Evolutionary conservation across 2,797 vertebrate genomes (phyloP), one percentile per base, ranked within the genome.

Genomic region (Schizopygopsis pylzovi): DNA sequence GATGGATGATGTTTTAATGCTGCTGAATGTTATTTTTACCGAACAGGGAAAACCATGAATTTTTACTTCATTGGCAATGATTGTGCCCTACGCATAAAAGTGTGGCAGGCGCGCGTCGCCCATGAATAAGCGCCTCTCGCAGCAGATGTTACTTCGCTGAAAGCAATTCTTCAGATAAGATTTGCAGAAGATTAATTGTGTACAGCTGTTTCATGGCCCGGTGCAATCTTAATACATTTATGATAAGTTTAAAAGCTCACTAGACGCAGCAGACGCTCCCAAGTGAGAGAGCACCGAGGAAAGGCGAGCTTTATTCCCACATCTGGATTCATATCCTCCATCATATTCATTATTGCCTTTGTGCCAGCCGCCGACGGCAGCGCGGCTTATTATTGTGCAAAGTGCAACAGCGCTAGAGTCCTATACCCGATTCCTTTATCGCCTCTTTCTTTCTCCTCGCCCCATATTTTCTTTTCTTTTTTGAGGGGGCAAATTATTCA

Each of bases 1-100:
- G 98, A 99, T 98, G 97, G 98, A 99, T 99, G 98, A 97, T 96
- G 96, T 98, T 99, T 99, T 99, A 99, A 99, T 99, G 97, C 97
- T 96, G 96, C 97, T 92, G 96, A 98, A 98, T 99, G 98, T 98
- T 98, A 98, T 98, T 99, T 98, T 97, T 97, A 98, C 97, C 95
- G 97, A 98, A 97, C 97, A 97, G 97, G 96, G 95, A 98, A 97
- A 98, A 98, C 97, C 96, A 98, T 99, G 97, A 97, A 99, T 98
- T 98, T 92, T 96, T 95, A 98, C 97, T 98, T 98, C 97, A 97
- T 98, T 98, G 97, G 95, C 97, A 95, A 95, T 96, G 97, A 97
- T 97, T 94, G 96, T 94, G 96, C 94, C 96, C 94, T 94, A 95
- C 96, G 97, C 97, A 98, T 97, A 97, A 96, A 97, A 94, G 96